phyloP scores from a whole-genome alignment of 2,113 vertebrate genomes.

The Callithrix jacchus region DNA sequence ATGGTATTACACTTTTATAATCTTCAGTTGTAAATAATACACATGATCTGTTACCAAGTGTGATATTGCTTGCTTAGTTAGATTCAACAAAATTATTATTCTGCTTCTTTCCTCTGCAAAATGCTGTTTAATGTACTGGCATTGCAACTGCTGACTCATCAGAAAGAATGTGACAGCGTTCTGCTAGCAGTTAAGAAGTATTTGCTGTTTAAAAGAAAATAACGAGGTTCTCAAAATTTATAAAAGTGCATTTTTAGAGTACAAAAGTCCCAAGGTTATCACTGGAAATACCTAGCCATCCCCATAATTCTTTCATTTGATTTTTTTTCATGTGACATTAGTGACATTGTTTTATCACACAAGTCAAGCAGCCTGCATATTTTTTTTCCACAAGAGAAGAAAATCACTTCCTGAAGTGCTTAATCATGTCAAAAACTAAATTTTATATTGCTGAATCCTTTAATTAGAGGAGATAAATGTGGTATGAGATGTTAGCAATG shows the following conservation, averaged over 20 bases:
- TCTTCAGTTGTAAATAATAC: slow-evolving; percentile 14
- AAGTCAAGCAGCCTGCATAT: neutral
- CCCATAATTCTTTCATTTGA: neutral
- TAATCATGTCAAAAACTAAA: neutral
- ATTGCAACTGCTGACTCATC: slow-evolving; percentile 52
- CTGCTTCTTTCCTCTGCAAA: slow-evolving; percentile 50
- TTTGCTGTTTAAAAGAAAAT: slow-evolving; percentile 50
- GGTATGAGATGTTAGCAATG: neutral
- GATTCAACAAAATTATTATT: slow-evolving; percentile 23
- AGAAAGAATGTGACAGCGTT: slow-evolving; percentile 38
- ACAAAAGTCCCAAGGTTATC: neutral
- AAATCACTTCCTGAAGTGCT: neutral
- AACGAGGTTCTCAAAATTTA: slow-evolving; percentile 17
- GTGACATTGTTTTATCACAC: neutral
- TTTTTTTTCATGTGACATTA: neutral
- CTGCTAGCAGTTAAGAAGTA: slow-evolving; percentile 48
- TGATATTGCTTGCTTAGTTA: neutral
- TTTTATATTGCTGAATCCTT: neutral
- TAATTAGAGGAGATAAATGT: neutral
- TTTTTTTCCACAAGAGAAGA: neutral
- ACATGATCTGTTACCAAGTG: neutral
- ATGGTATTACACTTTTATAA: neutral
- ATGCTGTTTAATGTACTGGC: neutral
- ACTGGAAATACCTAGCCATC: neutral
- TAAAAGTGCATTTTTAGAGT: neutral